These are phyloP conservation scores for Caenorhabditis macrosperma DNA, from an alignment of 2,888 invertebrate genomes.

Conservation along the genomic window DNA sequence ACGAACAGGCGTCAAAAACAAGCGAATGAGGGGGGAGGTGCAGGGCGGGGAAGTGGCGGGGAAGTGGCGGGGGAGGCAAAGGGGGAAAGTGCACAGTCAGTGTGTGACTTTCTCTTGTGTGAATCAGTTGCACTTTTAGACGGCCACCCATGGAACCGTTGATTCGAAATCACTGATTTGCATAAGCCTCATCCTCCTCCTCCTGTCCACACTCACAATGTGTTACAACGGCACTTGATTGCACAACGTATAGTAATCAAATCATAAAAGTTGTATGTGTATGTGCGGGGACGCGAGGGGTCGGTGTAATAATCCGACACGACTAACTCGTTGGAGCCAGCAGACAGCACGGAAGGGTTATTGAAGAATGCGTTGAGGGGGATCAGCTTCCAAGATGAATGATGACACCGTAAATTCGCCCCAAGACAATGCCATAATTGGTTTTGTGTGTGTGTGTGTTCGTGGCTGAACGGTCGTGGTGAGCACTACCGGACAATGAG, in stretches of 20 bases:
- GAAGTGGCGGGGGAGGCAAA: neutral
- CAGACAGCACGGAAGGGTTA: neutral
- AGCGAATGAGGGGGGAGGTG: slow-evolving; percentile 7
- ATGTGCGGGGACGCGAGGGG: too few species aligned
- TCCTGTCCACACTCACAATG: slow-evolving; percentile 2
- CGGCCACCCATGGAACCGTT: too few species aligned
- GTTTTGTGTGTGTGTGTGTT: slow-evolving; percentile 21
- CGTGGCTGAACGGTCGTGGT: neutral
- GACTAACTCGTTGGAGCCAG: neutral
- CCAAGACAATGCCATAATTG: slow-evolving; percentile 47
- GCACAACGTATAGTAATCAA: slow-evolving; percentile 29
- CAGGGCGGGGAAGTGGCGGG: neutral
- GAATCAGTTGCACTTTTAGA: too few species aligned
- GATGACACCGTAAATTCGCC: slow-evolving; percentile 40
- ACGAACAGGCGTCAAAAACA: slow-evolving; percentile 33
- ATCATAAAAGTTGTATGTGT: slow-evolving; percentile 30
- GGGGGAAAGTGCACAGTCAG: neutral
- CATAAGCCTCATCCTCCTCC: too few species aligned
- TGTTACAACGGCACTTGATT: slow-evolving; percentile 30
- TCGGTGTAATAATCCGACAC: neutral
- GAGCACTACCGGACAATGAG: slow-evolving; percentile 27
- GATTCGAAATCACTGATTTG: slow-evolving; percentile 10
- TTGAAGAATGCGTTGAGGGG: neutral
- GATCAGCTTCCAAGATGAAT: slow-evolving; percentile 8
- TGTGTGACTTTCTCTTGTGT: too few species aligned